These are phyloP conservation scores for Cataglyphis hispanica DNA, from an alignment of 1,140 invertebrate genomes.

Conservation along the genomic window DNA sequence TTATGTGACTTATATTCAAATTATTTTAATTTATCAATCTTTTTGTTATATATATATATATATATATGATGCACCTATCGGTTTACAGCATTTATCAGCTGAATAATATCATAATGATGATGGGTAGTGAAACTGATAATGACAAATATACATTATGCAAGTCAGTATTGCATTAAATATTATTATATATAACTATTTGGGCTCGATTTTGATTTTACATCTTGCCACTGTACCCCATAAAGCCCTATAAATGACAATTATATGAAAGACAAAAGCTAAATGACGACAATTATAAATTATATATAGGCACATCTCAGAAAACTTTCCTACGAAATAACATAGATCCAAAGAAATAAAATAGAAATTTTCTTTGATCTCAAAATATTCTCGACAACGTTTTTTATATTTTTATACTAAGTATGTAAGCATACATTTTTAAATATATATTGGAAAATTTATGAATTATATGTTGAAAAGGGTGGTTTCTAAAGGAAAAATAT, in stretches of 20 bases:
- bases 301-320: constrained; percentile 73
- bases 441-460: constrained; percentile 7
- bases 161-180: constrained; percentile 70
- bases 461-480: neutral
- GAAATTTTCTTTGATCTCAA: neutral
- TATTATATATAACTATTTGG: constrained; percentile 50
- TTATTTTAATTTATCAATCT: constrained; percentile 43
- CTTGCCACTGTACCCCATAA: constrained; percentile 27
- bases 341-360: constrained; percentile 5
- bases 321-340: neutral
- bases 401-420: neutral
- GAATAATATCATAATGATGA: constrained; percentile 31
- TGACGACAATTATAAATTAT: constrained; percentile 30
- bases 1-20: constrained; percentile 26
- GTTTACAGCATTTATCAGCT: constrained; percentile 5
- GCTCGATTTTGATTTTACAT: neutral
- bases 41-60: constrained; percentile 15
- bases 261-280: constrained; percentile 18
- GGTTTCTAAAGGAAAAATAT: constrained; percentile 1
- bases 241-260: neutral
- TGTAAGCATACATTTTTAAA: constrained; percentile 5
- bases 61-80: constrained; percentile 15
- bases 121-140: constrained; percentile 4
- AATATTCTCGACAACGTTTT: neutral
- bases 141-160: constrained; percentile 70